These are phyloP conservation scores for Papilio polyxenes DNA, from an alignment of 1,140 invertebrate species.

Conservation along the genomic window DNA sequence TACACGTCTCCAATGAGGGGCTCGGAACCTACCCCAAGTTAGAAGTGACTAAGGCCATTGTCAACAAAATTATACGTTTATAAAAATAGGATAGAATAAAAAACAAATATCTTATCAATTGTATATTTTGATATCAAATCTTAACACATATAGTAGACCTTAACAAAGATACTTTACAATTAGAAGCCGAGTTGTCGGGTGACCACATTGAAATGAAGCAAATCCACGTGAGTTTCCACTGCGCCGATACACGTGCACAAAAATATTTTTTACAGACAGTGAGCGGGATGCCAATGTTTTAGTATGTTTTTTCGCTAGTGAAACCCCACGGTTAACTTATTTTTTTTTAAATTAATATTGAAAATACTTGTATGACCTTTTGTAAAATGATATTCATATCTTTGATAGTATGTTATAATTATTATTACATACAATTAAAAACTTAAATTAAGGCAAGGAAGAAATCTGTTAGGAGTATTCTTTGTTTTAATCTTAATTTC, in stretches of 20 bases:
- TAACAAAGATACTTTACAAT: too few species aligned
- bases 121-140: constrained; percentile 80
- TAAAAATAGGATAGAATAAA: constrained; percentile 40
- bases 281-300: not conserved
- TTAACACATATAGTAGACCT: constrained; percentile 76
- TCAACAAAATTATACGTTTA: too few species aligned
- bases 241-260: not conserved
- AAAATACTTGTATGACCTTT: not conserved
- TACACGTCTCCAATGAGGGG: too few species aligned
- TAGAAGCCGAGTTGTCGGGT: not conserved
- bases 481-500: not conserved
- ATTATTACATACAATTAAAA: too few species aligned
- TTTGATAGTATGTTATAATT: too few species aligned
- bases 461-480: not conserved
- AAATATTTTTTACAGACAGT: not conserved
- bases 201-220: not conserved
- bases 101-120: constrained; percentile 64
- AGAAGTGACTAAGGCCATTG: too few species aligned
- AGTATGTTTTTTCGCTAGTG: not conserved
- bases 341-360: not conserved
- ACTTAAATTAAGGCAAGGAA: not conserved
- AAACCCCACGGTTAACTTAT: not conserved
- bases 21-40: too few species aligned
- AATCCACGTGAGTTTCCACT: not conserved
- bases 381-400: not conserved